Base-by-base conservation (phyloP, 2,888 invertebrate genomes). In the Nomada fucata region DNA sequence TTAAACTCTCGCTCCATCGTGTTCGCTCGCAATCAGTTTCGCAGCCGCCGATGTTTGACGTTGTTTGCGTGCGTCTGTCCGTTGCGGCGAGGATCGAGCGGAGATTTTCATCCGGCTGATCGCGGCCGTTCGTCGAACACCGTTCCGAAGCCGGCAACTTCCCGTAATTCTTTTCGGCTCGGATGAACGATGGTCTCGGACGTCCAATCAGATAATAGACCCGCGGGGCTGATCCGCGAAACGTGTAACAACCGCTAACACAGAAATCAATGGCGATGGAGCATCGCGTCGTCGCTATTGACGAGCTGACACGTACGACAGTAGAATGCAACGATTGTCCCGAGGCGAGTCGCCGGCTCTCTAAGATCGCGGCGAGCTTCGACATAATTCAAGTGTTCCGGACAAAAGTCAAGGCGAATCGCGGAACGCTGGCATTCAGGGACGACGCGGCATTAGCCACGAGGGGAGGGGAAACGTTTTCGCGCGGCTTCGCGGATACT, bases 341-440 rank as follows among this genome's bases (percentile, higher is more conserved):
- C 57, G 64, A 67, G 57, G 61, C 67, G 65, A 67, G 53, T 44
- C 59, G 63, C 29, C 59, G 65, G 70, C 70, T 60, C 59, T 79
- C 79, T 69, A 53, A 36, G 29, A 50, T 64, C 77, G 57, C 36
- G 26, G 60, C 71, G 26, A 50, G 18, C 73, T 73, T 70, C 61
- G 44, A 63, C 69, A 77, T 77, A 69, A 80, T 61, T 79, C 79
- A 79, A 71, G 52, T 68, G 68, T 23, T 59, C 53, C 81, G 61
- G 68, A 77, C 76, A 76, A 74, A 78, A 86, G 84, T 86, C 88
- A 76, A 87, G 86, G 84, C 71, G 78, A 85, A 76, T 75, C 67
- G 65, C 61, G 59, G 74, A 80, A 61, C 53, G 82, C 72, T 71
- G 79, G 68, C 74, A 80, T 86, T 84, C 82, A 86, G 70, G 57